Conservation (phyloP, 2,797 vertebrate species). For the Tangara arthus region DNA sequence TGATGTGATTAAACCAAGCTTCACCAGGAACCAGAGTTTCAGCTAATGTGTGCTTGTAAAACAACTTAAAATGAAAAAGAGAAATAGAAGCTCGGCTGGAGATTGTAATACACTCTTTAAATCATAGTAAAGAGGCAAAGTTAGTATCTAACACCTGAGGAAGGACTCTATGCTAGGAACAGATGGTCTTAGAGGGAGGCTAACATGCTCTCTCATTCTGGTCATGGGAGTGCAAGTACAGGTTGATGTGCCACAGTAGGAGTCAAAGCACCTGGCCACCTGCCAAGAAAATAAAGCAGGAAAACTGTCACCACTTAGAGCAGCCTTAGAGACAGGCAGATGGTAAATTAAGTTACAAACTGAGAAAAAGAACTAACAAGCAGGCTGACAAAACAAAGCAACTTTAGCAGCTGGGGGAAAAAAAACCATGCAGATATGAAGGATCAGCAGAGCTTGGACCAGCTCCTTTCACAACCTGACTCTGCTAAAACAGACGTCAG, state of each 20-base stretch:
- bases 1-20: neutral
- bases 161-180: slow-evolving; percentile 18
- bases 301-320: slow-evolving; percentile 37
- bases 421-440: neutral
- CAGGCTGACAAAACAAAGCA: slow-evolving; percentile 36
- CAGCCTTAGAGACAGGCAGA: slow-evolving; percentile 37
- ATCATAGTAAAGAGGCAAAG: neutral
- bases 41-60: neutral
- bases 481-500: neutral
- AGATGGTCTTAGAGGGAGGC: slow-evolving; percentile 60
- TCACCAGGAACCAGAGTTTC: neutral
- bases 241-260: slow-evolving; percentile 39
- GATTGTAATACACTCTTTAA: neutral
- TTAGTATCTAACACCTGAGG: slow-evolving; percentile 5
- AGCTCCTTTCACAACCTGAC: neutral
- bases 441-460: neutral
- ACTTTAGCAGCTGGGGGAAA: slow-evolving; percentile 14
- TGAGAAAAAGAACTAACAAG: slow-evolving; percentile 43
- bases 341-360: slow-evolving; percentile 64
- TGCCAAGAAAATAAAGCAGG: slow-evolving; percentile 58
- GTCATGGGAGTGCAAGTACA: neutral
- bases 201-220: slow-evolving; percentile 35
- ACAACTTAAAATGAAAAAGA: neutral
- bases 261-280: slow-evolving; percentile 48
- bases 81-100: neutral